Percentiles rank a stretch among this genome's conserved stretches.
phyloP scores from a whole-genome alignment of 2,113 vertebrate genomes.

The Tragelaphus scriptus region DNA sequence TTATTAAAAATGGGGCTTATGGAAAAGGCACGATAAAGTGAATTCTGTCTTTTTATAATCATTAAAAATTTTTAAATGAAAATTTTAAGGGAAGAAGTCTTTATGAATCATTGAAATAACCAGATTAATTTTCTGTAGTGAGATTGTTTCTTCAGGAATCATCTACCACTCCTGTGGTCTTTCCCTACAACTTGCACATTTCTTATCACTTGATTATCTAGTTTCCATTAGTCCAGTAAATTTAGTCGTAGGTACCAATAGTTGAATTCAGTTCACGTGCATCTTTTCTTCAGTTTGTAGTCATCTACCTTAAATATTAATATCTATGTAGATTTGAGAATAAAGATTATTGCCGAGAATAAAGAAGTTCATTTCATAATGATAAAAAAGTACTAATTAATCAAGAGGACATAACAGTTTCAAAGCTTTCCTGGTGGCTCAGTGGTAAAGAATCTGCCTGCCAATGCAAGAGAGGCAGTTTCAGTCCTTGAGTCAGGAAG shows the following conservation, averaged over 20 bases:
- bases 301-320: neutral
- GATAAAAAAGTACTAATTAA: neutral
- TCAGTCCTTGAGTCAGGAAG: neutral
- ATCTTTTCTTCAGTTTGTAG: slow-evolving; percentile 16
- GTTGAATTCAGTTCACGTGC: neutral
- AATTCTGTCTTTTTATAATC: slow-evolving; percentile 13
- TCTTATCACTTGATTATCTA: neutral
- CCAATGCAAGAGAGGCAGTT: neutral
- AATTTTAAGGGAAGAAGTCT: neutral
- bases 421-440: neutral
- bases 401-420: neutral
- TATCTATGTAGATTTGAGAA: neutral
- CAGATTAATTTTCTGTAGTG: slow-evolving; percentile 22
- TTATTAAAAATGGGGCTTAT: neutral
- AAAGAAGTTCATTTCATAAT: neutral
- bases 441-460: neutral
- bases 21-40: neutral
- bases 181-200: neutral
- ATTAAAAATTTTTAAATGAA: neutral
- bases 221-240: slow-evolving; percentile 19
- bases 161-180: neutral
- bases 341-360: neutral
- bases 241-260: neutral
- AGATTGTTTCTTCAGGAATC: slow-evolving; percentile 1
- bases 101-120: slow-evolving; percentile 31